A percentile compares a stretch with the other conserved stretches of the same genome.
These are phyloP conservation scores for Dermatemys mawii DNA, from an alignment of 2,113 vertebrate species.

Conservation along the genomic window DNA sequence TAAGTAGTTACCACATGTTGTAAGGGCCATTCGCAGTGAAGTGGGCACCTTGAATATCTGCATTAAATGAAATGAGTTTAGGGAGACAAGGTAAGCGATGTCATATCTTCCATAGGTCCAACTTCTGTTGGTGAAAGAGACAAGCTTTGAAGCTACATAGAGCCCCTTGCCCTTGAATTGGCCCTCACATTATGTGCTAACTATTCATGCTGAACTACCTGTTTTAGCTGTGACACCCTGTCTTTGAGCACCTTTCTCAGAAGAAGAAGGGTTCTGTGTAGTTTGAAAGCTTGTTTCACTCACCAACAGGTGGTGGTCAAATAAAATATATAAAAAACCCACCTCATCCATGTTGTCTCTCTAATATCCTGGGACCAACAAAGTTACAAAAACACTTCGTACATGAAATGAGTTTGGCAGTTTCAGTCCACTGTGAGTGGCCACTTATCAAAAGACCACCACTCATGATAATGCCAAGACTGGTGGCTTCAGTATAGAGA, in stretches of 20 bases:
- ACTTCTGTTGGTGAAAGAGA: not conserved
- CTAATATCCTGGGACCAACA: not conserved
- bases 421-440: not conserved
- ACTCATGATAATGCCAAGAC: not conserved
- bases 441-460: not conserved
- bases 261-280: not conserved
- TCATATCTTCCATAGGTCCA: not conserved
- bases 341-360: not conserved
- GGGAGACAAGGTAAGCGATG: not conserved
- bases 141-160: not conserved
- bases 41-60: not conserved
- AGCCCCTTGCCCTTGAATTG: not conserved
- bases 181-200: not conserved
- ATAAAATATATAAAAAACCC: not conserved
- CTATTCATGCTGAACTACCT: not conserved
- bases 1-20: not conserved
- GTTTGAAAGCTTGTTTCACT: not conserved
- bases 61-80: not conserved
- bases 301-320: not conserved
- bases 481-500: not conserved
- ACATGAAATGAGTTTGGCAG: not conserved
- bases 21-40: not conserved
- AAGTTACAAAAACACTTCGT: not conserved
- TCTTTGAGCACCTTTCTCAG: not conserved
- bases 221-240: not conserved